These are phyloP conservation scores for Lysandra bellargus DNA, from an alignment of 2,888 invertebrate species.

Conservation along the genomic window DNA sequence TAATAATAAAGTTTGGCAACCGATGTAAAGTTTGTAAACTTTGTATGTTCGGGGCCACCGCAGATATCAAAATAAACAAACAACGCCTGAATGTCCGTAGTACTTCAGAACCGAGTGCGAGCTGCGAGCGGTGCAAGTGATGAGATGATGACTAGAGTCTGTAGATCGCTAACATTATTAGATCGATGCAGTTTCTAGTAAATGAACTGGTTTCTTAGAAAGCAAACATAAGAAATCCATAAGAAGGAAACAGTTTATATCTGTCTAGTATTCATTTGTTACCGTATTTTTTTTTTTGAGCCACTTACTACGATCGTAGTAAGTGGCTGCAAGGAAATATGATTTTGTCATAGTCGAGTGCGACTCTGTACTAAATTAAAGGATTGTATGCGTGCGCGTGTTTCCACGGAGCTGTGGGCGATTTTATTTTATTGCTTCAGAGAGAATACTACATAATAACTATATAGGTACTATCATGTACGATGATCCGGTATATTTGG, in stretches of 20 bases:
- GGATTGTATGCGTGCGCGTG: background rate
- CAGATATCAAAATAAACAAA: conserved; percentile 76
- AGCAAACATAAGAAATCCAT: background rate
- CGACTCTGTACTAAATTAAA: background rate
- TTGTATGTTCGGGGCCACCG: conserved; percentile 67
- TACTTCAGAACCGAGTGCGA: conserved; percentile 70
- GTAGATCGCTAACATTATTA: background rate
- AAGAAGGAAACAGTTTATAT: too few species aligned
- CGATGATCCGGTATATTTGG: conserved; percentile 40
- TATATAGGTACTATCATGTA: background rate
- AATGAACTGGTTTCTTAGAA: background rate
- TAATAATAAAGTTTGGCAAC: conserved; percentile 54
- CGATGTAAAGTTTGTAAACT: conserved; percentile 58
- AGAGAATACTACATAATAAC: background rate
- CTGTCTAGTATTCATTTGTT: background rate
- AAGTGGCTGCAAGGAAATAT: background rate
- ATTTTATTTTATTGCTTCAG: background rate
- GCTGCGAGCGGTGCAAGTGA: conserved; percentile 38
- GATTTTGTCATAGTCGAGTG: background rate
- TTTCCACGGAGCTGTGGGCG: background rate
- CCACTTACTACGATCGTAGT: background rate
- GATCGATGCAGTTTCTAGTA: background rate
- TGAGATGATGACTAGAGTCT: background rate
- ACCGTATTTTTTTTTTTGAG: background rate
- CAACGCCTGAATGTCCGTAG: conserved; percentile 70